A percentile compares a stretch with the other conserved stretches of the same genome.
These are phyloP conservation scores for Drosophila navojoa DNA, from an alignment of 1,140 invertebrate species.

Conservation along the genomic window DNA sequence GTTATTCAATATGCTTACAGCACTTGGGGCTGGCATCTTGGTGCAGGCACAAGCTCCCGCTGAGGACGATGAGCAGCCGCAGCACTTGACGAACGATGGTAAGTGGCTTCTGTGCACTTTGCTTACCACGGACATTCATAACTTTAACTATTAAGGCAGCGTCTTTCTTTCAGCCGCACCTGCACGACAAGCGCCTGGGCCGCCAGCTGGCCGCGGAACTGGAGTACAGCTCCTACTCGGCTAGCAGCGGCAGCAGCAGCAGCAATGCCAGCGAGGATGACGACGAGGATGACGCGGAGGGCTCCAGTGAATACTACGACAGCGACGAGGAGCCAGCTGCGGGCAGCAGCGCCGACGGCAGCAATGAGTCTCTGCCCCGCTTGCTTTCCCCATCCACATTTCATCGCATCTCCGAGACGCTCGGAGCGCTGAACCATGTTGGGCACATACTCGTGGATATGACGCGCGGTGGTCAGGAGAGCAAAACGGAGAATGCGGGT, in stretches of 20 bases:
- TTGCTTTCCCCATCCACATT: slow-evolving; percentile 86
- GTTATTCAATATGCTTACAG: no score
- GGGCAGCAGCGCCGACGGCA: slow-evolving; percentile 39
- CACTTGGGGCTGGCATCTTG: slow-evolving; percentile 18
- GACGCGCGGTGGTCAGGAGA: slow-evolving; percentile 85
- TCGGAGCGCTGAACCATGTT: slow-evolving; percentile 91
- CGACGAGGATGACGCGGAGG: slow-evolving; percentile 52
- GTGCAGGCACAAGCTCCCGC: background rate
- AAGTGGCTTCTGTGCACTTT: slow-evolving; percentile 53
- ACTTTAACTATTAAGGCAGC: slow-evolving; percentile 83
- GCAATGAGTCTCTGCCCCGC: slow-evolving; percentile 79
- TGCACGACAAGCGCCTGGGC: slow-evolving; percentile 65
- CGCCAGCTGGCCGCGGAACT: slow-evolving; percentile 61
- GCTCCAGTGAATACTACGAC: slow-evolving; percentile 75
- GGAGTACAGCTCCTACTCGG: slow-evolving; percentile 34
- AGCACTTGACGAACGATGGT: slow-evolving; percentile 76
- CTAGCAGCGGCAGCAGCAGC: slow-evolving; percentile 43
- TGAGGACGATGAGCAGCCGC: slow-evolving; percentile 67
- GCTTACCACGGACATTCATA: slow-evolving; percentile 70
- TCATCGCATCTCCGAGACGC: slow-evolving; percentile 87
- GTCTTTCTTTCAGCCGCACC: slow-evolving; percentile 83
- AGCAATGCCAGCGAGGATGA: slow-evolving; percentile 62
- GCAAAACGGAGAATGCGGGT: slow-evolving; percentile 71
- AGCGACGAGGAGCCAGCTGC: slow-evolving; percentile 61
- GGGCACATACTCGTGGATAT: slow-evolving; percentile 93